Evolutionary conservation across 2,113 vertebrate genomes (phyloP).

Genomic region (Micromys minutus): DNA sequence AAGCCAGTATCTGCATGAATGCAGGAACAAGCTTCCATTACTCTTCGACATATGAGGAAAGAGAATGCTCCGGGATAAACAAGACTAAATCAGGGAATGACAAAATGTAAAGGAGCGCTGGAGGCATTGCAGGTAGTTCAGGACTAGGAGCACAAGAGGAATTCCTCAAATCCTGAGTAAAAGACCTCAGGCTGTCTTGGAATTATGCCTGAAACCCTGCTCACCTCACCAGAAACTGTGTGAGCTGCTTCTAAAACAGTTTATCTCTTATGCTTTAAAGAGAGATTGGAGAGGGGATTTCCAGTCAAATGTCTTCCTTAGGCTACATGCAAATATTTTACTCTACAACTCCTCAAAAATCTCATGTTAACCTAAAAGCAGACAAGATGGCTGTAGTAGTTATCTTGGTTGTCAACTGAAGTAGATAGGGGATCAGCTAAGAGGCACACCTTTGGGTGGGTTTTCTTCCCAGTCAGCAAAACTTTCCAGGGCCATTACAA

Average conservation of each 20-base stretch:
- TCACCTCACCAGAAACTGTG: neutral
- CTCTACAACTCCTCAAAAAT: neutral
- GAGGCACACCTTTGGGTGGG: neutral
- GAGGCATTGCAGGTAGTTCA: neutral
- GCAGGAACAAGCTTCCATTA: neutral
- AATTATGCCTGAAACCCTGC: neutral
- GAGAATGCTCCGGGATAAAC: too few species aligned
- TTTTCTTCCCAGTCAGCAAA: neutral
- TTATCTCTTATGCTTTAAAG: slow-evolving; percentile 23
- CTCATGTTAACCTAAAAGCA: slow-evolving; percentile 36
- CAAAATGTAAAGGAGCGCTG: neutral
- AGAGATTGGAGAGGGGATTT: neutral
- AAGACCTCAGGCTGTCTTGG: neutral
- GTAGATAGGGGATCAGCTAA: neutral
- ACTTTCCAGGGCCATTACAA: neutral
- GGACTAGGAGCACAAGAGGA: neutral
- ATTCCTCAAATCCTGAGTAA: neutral
- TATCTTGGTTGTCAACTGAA: neutral
- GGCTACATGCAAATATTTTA: slow-evolving; percentile 21
- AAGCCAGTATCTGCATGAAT: neutral
- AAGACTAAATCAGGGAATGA: neutral
- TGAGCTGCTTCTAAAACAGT: slow-evolving; percentile 36
- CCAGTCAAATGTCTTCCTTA: slow-evolving; percentile 46
- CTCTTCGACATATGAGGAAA: neutral
- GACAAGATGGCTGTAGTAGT: neutral